These are phyloP conservation scores for Stylophora pistillata DNA, from an alignment of 64 coral and sea anemone genomes.

Conservation along the genomic window DNA sequence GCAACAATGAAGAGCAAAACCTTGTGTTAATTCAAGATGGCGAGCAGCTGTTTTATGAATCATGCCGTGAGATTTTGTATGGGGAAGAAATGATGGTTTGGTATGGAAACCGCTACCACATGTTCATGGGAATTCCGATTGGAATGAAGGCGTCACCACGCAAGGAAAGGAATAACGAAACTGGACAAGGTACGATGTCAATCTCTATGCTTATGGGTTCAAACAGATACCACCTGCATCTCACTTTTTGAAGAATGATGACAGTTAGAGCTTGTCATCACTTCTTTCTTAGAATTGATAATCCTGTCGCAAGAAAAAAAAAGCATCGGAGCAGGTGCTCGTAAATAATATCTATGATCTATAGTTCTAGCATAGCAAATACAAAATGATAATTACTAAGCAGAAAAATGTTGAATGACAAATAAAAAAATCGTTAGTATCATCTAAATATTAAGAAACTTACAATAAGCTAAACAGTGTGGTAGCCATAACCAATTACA, in stretches of 20 bases:
- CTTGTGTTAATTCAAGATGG: slow-evolving; percentile 73
- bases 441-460: too few relatives aligned
- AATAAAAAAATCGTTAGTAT: too few relatives aligned
- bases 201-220: neutral
- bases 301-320: too few relatives aligned
- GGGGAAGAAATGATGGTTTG: slow-evolving; percentile 88
- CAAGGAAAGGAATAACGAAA: slow-evolving; percentile 5
- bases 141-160: slow-evolving; percentile 50
- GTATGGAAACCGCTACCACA: slow-evolving; percentile 82
- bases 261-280: too few relatives aligned
- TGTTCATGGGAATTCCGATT: slow-evolving; percentile 86
- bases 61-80: slow-evolving; percentile 61
- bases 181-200: slow-evolving; percentile 40
- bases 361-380: too few relatives aligned
- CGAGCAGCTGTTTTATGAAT: slow-evolving; percentile 79
- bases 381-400: too few relatives aligned
- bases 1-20: slow-evolving; percentile 72
- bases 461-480: neutral
- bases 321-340: too few relatives aligned
- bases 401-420: too few relatives aligned
- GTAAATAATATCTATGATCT: too few relatives aligned
- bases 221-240: neutral
- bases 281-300: too few relatives aligned
- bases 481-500: too few relatives aligned
- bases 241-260: neutral